These are phyloP conservation scores for Oncorhynchus clarkii DNA, from an alignment of 2,113 vertebrate genomes.

Conservation along the genomic window DNA sequence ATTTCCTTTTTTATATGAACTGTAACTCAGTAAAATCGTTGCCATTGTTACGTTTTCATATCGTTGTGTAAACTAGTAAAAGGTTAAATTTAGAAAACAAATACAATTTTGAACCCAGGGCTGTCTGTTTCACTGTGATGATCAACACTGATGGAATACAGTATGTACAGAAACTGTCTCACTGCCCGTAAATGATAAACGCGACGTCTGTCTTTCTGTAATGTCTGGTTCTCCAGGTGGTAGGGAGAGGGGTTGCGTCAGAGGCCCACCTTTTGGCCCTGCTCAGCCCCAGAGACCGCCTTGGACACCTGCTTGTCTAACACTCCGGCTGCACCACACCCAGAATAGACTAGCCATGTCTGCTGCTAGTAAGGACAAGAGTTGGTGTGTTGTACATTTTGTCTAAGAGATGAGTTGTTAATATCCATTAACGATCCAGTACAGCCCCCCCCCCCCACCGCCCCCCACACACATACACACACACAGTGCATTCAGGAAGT, in stretches of 20 bases:
- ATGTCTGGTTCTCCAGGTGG: slow-evolving; percentile 61
- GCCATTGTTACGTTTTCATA: too few relatives aligned
- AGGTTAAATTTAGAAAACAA: too few relatives aligned
- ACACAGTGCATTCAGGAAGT: too few relatives aligned
- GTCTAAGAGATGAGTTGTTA: slow-evolving; percentile 4
- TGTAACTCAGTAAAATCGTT: too few relatives aligned
- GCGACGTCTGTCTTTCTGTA: background rate
- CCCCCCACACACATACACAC: too few relatives aligned
- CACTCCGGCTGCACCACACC: slow-evolving; percentile 61
- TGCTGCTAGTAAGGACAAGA: slow-evolving; percentile 65
- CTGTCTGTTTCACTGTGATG: background rate
- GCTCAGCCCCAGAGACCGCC: slow-evolving; percentile 63
- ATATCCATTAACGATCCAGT: too few relatives aligned
- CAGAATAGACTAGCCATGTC: slow-evolving; percentile 65
- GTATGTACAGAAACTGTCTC: too few relatives aligned
- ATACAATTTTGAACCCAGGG: too few relatives aligned
- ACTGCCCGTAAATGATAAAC: background rate
- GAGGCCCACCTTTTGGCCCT: slow-evolving; percentile 72
- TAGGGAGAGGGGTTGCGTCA: slow-evolving; percentile 42
- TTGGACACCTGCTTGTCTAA: slow-evolving; percentile 67
- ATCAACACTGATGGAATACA: background rate
- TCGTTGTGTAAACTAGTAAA: too few relatives aligned
- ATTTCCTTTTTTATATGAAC: too few relatives aligned
- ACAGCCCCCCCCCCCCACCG: too few relatives aligned
- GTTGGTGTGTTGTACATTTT: background rate